phyloP scores from a whole-genome alignment of 2,797 vertebrate genomes.

The Xenopus petersii region DNA sequence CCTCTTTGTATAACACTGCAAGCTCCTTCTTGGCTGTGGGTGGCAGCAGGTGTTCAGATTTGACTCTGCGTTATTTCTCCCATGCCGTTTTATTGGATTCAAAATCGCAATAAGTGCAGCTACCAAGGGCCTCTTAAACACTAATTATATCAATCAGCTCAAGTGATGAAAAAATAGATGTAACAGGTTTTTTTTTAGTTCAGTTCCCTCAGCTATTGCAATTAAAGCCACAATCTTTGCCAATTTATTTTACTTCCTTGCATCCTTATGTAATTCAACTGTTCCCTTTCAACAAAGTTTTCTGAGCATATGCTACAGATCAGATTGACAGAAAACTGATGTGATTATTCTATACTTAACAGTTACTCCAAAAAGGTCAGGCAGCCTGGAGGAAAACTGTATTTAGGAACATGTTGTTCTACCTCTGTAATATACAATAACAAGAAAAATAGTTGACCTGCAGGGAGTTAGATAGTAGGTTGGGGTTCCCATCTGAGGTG shows the following conservation, averaged over 20 bases:
- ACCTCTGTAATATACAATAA: too few species aligned
- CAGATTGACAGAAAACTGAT: background rate
- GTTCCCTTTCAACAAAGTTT: constrained; percentile 2
- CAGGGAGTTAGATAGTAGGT: too few species aligned
- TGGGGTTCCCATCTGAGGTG: too few species aligned
- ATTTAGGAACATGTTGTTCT: too few species aligned
- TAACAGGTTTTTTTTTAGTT: background rate
- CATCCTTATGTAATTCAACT: background rate
- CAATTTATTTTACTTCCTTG: constrained; percentile 8
- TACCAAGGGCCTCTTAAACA: constrained; percentile 14
- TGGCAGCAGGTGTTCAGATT: constrained; percentile 50
- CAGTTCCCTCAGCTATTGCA: constrained; percentile 7
- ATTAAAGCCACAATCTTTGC: constrained; percentile 7
- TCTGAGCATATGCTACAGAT: background rate
- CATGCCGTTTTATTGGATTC: constrained; percentile 13
- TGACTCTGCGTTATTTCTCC: background rate
- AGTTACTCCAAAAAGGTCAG: background rate
- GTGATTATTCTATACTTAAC: background rate
- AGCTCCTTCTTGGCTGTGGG: constrained; percentile 57
- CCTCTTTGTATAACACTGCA: constrained; percentile 16
- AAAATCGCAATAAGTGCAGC: background rate
- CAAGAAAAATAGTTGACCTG: too few species aligned
- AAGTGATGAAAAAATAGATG: constrained; percentile 4
- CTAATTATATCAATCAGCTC: constrained; percentile 18
- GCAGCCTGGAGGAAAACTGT: background rate